A percentile compares a stretch with the other conserved stretches of the same genome.
These are phyloP conservation scores for Euplexia lucipara DNA, from an alignment of 2,888 invertebrate genomes.

Conservation along the genomic window DNA sequence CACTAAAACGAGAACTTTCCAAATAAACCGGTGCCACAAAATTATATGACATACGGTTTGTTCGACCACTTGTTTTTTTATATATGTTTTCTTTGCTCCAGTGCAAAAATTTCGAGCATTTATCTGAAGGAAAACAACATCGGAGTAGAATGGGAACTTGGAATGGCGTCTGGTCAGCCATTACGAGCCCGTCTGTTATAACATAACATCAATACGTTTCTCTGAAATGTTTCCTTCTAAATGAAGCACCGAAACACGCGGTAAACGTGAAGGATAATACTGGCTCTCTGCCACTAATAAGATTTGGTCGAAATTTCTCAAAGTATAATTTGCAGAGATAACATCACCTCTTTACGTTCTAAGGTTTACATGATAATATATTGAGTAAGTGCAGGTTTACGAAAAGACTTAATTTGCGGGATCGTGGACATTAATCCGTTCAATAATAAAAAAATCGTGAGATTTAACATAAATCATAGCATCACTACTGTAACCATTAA, in stretches of 20 bases:
- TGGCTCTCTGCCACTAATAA: slow-evolving; percentile 33
- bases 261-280: slow-evolving; percentile 45
- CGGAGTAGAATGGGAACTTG: slow-evolving; percentile 48
- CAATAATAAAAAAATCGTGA: no score
- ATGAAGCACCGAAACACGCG: slow-evolving; percentile 45
- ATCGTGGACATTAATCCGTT: no score
- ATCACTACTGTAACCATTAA: no score
- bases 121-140: slow-evolving; percentile 63
- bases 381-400: not conserved
- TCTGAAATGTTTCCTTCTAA: slow-evolving; percentile 50
- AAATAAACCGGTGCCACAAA: slow-evolving; percentile 57
- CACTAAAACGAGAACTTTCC: slow-evolving; percentile 45
- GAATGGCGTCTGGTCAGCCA: slow-evolving; percentile 67
- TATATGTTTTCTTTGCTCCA: slow-evolving; percentile 53
- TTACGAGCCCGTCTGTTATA: slow-evolving; percentile 62
- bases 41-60: slow-evolving; percentile 62
- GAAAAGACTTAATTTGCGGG: not conserved
- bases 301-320: slow-evolving; percentile 27
- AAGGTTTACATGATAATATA: not conserved
- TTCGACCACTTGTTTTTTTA: slow-evolving; percentile 56
- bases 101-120: slow-evolving; percentile 49
- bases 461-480: no score
- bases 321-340: slow-evolving; percentile 14
- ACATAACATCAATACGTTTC: slow-evolving; percentile 62
- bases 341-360: slow-evolving; percentile 1